Conservation (phyloP, 2,797 vertebrate genomes). For the Notamacropus eugenii region DNA sequence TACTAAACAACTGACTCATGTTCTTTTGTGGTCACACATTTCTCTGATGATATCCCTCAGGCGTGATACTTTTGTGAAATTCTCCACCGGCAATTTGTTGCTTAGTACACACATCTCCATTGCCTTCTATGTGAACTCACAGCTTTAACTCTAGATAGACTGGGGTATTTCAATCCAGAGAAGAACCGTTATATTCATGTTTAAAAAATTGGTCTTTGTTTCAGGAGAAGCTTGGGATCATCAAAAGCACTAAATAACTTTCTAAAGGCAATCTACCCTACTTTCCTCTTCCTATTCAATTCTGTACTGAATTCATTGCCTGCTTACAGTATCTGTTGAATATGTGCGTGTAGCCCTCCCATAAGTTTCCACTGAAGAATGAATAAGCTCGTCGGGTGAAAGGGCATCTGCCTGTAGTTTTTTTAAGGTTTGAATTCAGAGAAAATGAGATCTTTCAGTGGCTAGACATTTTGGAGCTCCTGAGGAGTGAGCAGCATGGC, state of each 20-base stretch:
- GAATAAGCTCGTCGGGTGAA: not conserved
- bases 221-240: not conserved
- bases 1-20: not conserved
- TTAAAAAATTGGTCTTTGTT: not conserved
- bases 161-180: not conserved
- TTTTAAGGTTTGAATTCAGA: not conserved
- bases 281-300: not conserved
- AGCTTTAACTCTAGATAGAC: not conserved
- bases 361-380: not conserved
- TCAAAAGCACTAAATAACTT: not conserved
- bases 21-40: not conserved
- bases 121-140: not conserved
- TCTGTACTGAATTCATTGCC: not conserved
- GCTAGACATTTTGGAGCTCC: not conserved
- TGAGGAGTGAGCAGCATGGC: not conserved
- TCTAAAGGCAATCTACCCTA: not conserved
- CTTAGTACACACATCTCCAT: not conserved
- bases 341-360: not conserved
- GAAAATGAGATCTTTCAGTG: not conserved
- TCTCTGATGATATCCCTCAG: not conserved
- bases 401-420: not conserved
- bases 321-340: not conserved
- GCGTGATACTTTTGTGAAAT: not conserved
- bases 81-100: not conserved
- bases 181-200: not conserved